Evolutionary conservation across 2,113 vertebrate species (phyloP), one percentile per base, ranked within the genome.

Genomic region (Chitala chitala): DNA sequence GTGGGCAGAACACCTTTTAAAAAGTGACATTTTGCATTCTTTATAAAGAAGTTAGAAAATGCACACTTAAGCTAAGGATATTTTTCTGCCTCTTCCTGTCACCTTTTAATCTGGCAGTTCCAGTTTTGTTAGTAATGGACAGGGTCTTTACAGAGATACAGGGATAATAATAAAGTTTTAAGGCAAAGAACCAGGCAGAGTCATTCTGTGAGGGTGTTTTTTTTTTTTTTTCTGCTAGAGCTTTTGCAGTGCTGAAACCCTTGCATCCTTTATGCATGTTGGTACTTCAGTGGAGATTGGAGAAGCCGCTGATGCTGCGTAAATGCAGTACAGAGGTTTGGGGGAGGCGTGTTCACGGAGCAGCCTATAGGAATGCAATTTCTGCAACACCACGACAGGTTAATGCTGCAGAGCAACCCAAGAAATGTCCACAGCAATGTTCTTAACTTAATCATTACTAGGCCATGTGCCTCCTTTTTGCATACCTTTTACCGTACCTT

Each of bases 91-190:
- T 76, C 59, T 59, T 78, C 69, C 77, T 77, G 76, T 83, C 79
- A 73, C 73, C 79, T 82, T 71, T 51, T 36, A 76, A 85, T 85
- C 84, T 82, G 85, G 86, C 84, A 40, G 64, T 63, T 29, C 82
- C 81, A 82, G 79, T 71, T 75, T 78, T 69, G 71, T 64, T 66
- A 51, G 69, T 82, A 76, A 81, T 78, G 76, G 78, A 83, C 74
- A 77, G 80, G 76, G 84, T 78, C 83, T 85, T 81, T 83, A 79
- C 72, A 77, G 59, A 29, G 6, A 20, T 75, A 42, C 38, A 36
- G 48, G 4, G 72, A 56, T 42, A 48, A 24, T 75, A 71, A 82
- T 79, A 71, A 75, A 69, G 78, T 70, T 78, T 76, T 26, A 46
- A 56, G 31, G 59, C 31, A 63, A 63, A 17, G 17, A 58, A 55